Base-by-base conservation (phyloP, 2,888 invertebrate genomes). In the Rapana venosa region DNA sequence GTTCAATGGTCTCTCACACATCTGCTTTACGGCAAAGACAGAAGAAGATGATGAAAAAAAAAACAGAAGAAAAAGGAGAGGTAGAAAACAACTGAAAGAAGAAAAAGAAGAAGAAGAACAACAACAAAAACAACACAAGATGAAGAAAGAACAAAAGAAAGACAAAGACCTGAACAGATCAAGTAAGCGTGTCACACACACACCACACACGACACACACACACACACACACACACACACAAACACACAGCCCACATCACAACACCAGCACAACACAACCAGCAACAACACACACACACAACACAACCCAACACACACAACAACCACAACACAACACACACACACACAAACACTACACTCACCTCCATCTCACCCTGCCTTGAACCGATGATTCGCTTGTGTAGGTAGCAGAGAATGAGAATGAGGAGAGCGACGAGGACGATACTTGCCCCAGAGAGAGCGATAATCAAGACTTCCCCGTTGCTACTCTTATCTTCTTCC, bases 141-240 rank as follows among this genome's bases (percentile, higher is more conserved):
- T 47, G 8, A 47, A 47, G 47, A 47, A 47, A 47, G 47, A 47
- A 47, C 47, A 47, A 47, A 61, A 47, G 47, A 47, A 47, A 8
- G 8, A 47, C 47, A 47, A 47, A 8, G 8, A 47, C 4, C 8
- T 47, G 47, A 47, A 47, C 47, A 47, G 47, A 47, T 47, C 47
- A 47, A 47, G 47, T 47, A 47, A 47, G 47, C 47, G 47, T 47
- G 47, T 47, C 47, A 61, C 17, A 61, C 61, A 61, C 61, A 15
- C 11, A 11, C 17, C 66, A 66, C 66, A 66, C 26, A 66, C 66
- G n/a, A 66, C 66, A 66, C 32, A 30, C 35, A 79, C 79, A 79
- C 32, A 79, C 79, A 79, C 17, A 79, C 79, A 79, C 32, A 79
- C 30, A 79, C 32, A 79, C 79, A 79, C 32, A 79, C 79, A 79